phyloP scores from a whole-genome alignment of 2,113 vertebrate species.

The Nerophis lumbriciformis region DNA sequence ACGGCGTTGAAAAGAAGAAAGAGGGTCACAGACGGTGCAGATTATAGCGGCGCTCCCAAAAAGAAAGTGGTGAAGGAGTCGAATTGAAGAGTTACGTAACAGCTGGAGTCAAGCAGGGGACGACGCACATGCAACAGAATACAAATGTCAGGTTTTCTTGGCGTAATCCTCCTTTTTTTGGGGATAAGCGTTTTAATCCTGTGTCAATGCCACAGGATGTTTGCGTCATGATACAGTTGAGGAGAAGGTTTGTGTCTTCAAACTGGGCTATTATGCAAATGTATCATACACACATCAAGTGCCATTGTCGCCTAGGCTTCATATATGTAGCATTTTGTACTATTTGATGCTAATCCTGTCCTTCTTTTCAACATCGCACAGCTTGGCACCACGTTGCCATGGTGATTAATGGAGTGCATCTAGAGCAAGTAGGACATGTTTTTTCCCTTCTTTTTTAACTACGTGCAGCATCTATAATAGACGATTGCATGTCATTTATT shows the following conservation, averaged over 20 bases:
- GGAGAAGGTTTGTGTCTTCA: background rate
- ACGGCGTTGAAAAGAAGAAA: background rate
- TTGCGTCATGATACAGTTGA: conserved; percentile 13
- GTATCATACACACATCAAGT: background rate
- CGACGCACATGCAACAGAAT: conserved; percentile 38
- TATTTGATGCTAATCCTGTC: too few relatives aligned
- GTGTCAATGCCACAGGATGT: conserved; percentile 7
- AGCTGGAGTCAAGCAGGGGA: conserved; percentile 49
- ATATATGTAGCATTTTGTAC: too few relatives aligned
- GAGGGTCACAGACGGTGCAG: conserved; percentile 19
- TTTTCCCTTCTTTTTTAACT: conserved; percentile 10
- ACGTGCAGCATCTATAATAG: background rate
- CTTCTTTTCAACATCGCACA: background rate
- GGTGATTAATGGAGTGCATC: conserved; percentile 34
- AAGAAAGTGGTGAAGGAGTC: conserved; percentile 42
- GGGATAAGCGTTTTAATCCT: conserved; percentile 5
- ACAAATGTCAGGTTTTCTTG: conserved; percentile 17
- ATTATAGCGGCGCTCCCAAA: conserved; percentile 33
- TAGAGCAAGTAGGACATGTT: conserved; percentile 7
- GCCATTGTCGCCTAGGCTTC: too few relatives aligned
- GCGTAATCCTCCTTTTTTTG: conserved; percentile 16
- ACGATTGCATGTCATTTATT: background rate
- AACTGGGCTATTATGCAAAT: background rate
- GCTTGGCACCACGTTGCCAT: conserved; percentile 31
- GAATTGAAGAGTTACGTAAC: conserved; percentile 67